Evolutionary conservation across 2,888 invertebrate genomes (phyloP).

Genomic region (Hymenopus coronatus): DNA sequence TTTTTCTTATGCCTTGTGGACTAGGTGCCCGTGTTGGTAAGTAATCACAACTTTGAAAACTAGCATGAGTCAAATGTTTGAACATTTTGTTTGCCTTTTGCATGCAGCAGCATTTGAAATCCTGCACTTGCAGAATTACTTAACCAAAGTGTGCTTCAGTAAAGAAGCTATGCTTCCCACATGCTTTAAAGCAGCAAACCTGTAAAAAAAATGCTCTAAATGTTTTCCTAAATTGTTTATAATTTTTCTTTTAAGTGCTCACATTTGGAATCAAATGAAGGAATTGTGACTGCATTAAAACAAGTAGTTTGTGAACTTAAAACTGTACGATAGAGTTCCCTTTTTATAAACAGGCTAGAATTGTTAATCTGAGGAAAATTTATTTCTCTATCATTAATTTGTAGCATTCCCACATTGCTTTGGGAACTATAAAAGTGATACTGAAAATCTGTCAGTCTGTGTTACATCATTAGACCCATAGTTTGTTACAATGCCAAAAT

Average conservation of each 20-base stretch:
- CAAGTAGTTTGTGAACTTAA: too few species aligned
- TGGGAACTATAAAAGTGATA: too few species aligned
- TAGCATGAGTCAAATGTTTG: neutral
- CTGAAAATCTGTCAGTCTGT: too few species aligned
- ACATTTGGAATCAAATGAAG: neutral
- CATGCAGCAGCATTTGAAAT: neutral
- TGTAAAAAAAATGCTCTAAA: too few species aligned
- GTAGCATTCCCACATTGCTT: too few species aligned
- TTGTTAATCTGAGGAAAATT: too few species aligned
- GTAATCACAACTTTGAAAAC: conserved; percentile 36
- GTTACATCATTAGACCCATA: too few species aligned
- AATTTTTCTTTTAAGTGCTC: neutral
- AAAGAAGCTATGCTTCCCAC: neutral
- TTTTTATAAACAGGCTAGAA: too few species aligned
- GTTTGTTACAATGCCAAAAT: too few species aligned
- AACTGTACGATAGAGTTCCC: too few species aligned
- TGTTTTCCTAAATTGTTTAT: neutral
- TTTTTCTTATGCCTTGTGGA: conserved; percentile 44
- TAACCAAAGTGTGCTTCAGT: neutral
- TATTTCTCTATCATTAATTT: too few species aligned
- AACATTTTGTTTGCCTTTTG: neutral
- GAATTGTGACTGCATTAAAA: neutral
- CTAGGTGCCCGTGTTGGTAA: conserved; percentile 51
- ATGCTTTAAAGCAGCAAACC: neutral
- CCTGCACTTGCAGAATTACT: neutral